Percentiles rank a stretch among this genome's conserved stretches.
Evolutionary conservation across 2,888 invertebrate genomes (phyloP).

Genomic region (Stramonita haemastoma): DNA sequence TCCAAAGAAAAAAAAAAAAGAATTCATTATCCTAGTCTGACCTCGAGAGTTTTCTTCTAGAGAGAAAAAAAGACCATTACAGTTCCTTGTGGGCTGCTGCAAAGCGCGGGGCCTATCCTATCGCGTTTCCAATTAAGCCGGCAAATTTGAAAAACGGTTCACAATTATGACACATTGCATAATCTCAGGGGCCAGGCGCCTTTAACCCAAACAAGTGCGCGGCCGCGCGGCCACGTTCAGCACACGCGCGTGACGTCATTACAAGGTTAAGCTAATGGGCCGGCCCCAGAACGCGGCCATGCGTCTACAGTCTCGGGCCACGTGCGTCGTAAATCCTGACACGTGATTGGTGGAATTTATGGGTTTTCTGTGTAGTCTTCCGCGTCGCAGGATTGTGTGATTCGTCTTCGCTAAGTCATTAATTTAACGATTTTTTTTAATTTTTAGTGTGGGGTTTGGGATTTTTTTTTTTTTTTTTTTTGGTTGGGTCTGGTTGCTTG

Average conservation of each 20-base stretch:
- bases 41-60: neutral
- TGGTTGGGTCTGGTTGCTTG: neutral
- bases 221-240: neutral
- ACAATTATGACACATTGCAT: constrained; percentile 38
- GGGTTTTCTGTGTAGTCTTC: constrained; percentile 35
- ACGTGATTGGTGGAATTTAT: constrained; percentile 38
- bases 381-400: neutral
- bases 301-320: constrained; percentile 30
- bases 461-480: neutral
- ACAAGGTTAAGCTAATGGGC: constrained; percentile 36
- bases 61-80: neutral
- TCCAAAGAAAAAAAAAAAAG: neutral
- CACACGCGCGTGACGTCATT: constrained; percentile 37
- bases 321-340: constrained; percentile 35
- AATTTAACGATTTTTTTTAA: constrained; percentile 14
- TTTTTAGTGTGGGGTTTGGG: too few species aligned
- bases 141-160: neutral
- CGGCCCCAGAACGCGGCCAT: constrained; percentile 24
- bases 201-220: constrained; percentile 16
- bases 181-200: constrained; percentile 28
- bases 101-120: neutral
- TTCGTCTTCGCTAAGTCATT: constrained; percentile 30
- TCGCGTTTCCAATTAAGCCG: constrained; percentile 27
- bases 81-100: neutral
- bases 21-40: neutral